These are phyloP conservation scores for Nothoprocta perdicaria DNA, from an alignment of 2,113 vertebrate species.

Conservation along the genomic window DNA sequence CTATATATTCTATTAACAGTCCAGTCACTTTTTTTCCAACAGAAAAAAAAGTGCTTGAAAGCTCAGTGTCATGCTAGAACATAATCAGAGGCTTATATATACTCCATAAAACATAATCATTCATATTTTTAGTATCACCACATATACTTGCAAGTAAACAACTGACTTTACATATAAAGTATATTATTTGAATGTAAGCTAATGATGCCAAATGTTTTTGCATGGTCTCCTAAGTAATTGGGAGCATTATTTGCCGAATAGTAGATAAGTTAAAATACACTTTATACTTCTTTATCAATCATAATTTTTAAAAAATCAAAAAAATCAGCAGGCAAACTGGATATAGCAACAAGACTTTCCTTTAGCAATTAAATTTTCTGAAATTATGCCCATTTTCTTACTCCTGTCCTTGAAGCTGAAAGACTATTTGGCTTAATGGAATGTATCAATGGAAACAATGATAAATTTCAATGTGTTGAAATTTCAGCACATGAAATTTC, in stretches of 20 bases:
- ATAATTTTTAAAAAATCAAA: background rate
- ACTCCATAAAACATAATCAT: too few relatives aligned
- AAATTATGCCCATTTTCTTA: background rate
- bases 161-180: background rate
- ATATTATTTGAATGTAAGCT: background rate
- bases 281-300: background rate
- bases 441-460: background rate
- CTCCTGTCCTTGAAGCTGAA: background rate
- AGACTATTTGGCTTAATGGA: background rate
- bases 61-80: too few relatives aligned
- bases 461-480: background rate
- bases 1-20: background rate
- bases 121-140: background rate
- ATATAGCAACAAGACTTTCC: background rate
- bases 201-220: background rate
- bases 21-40: background rate
- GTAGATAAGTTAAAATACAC: background rate
- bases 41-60: too few relatives aligned
- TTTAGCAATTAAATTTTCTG: background rate
- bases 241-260: background rate
- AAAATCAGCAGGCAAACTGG: background rate
- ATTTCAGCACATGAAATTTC: too few relatives aligned
- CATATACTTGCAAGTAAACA: background rate
- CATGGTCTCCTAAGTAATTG: background rate
- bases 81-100: too few relatives aligned